Conservation (phyloP, 1,140 invertebrate species). For the Nasonia giraulti region DNA sequence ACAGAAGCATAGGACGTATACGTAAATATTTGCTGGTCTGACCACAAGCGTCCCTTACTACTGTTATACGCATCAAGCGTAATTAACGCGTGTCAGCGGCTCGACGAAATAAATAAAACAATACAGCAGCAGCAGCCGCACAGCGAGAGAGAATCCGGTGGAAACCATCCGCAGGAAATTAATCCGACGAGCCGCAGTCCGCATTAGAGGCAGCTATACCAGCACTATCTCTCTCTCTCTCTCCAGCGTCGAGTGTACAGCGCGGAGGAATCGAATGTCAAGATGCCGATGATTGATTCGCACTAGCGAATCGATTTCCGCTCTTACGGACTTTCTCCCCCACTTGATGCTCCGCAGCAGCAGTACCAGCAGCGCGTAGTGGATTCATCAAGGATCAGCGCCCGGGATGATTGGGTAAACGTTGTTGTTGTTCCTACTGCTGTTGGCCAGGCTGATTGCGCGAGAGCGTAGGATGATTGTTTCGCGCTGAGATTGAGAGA, state of each 20-base stretch:
- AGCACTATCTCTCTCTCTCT: background rate
- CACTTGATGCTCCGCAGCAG: background rate
- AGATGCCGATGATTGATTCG: conserved; percentile 21
- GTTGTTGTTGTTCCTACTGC: background rate
- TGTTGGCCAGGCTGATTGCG: background rate
- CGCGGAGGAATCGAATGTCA: conserved; percentile 14
- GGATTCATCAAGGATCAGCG: background rate
- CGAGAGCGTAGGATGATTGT: no score
- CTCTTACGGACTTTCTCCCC: background rate
- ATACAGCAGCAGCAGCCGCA: background rate
- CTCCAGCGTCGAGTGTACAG: background rate
- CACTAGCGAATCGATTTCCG: conserved; percentile 8
- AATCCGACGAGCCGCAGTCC: conserved; percentile 1
- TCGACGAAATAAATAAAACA: background rate
- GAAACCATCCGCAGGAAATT: conserved; percentile 9
- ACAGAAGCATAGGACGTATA: no score
- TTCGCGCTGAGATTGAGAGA: no score
- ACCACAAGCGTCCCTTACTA: background rate
- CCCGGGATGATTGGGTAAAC: background rate
- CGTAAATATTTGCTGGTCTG: background rate
- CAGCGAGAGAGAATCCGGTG: background rate
- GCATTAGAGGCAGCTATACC: background rate
- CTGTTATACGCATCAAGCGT: background rate
- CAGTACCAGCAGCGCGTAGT: background rate
- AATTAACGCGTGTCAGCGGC: no score